Base-by-base conservation (phyloP, 35 echinoderm and acorn worm genomes). In the Heliocidaris tuberculata region DNA sequence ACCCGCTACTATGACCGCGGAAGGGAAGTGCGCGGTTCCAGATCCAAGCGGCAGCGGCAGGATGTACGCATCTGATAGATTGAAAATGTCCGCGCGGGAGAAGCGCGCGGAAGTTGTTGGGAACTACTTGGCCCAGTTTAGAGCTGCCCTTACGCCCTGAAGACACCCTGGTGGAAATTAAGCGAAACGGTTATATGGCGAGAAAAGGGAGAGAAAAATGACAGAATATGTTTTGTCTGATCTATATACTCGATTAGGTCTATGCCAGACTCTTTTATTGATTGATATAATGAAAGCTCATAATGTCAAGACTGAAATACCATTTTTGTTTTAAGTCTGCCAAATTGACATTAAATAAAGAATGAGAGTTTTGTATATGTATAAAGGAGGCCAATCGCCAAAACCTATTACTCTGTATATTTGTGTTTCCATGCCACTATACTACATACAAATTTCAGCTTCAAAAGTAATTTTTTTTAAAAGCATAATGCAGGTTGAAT, bases 41-140 rank as follows among this genome's bases (percentile, higher is more conserved):
- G 19, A n/a, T 78, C 19, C 21, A 24, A 78, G 65, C 21, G 27
- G 65, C 65, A 78, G 27, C 65, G 65, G 65, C 65, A 78, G 87
- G 87, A 89, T 47, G 29, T 89, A 30, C 87, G 87, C 87, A 89
- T 89, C 31, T 89, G 31, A 89, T 27, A 48, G 87, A 48, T 89
- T 48, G 87, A 32, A 48, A 78, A n/a, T 89, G 87, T 89, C 87
- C 87, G 87, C 87, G 31, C 87, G 87, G n/a, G n/a, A n/a, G n/a
- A n/a, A n/a, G n/a, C 29, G 87, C 87, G 87, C 87, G 87, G 87
- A 89, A 89, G 87, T 89, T 47, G 87, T 89, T 89, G 87, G 87
- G 87, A 89, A n/a, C 87, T 48, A 89, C 19, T 89, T 89, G 87
- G 87, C 87, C 87, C 87, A 89, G 31, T 89, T 89, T 89, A 47